A percentile compares a stretch with the other conserved stretches of the same genome.
Evolutionary conservation across 2,797 vertebrate species (phyloP).

Genomic region (Babyrousa celebensis): DNA sequence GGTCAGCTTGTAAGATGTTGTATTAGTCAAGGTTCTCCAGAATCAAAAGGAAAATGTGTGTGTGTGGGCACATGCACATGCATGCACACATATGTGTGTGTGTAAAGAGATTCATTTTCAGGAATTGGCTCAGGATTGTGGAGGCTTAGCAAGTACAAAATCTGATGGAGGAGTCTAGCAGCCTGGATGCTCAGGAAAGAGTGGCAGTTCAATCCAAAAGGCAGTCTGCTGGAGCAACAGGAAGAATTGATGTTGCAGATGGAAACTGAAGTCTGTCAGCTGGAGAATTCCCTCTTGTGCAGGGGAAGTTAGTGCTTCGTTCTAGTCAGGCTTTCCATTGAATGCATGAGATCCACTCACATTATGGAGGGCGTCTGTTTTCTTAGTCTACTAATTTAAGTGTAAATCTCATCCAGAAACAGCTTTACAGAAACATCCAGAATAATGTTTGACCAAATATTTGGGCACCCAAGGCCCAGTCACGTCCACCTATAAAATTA

Average conservation of each 20-base stretch:
- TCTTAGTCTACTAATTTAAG: not conserved
- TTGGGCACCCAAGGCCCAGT: not conserved
- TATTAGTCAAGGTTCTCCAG: not conserved
- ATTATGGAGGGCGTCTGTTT: slow-evolving; percentile 14
- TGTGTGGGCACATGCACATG: not conserved
- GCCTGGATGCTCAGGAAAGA: not conserved
- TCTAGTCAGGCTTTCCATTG: not conserved
- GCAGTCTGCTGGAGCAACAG: not conserved
- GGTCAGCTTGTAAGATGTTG: not conserved
- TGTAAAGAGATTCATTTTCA: not conserved
- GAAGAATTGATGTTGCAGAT: not conserved
- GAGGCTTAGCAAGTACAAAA: not conserved
- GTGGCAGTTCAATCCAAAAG: not conserved
- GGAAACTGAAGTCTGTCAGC: not conserved
- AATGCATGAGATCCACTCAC: not conserved
- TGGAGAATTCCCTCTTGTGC: not conserved
- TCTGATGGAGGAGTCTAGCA: not conserved
- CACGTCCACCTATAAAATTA: slow-evolving; percentile 19
- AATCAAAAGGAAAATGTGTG: not conserved
- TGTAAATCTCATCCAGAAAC: not conserved
- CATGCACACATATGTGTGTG: not conserved
- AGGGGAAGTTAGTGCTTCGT: not conserved
- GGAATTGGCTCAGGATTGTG: not conserved
- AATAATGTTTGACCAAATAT: slow-evolving; percentile 1
- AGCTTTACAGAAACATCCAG: slow-evolving; percentile 14